Evolutionary conservation across 2,888 invertebrate genomes (phyloP), one percentile per base, ranked within the genome.

Genomic region (Drosophila greeni): DNA sequence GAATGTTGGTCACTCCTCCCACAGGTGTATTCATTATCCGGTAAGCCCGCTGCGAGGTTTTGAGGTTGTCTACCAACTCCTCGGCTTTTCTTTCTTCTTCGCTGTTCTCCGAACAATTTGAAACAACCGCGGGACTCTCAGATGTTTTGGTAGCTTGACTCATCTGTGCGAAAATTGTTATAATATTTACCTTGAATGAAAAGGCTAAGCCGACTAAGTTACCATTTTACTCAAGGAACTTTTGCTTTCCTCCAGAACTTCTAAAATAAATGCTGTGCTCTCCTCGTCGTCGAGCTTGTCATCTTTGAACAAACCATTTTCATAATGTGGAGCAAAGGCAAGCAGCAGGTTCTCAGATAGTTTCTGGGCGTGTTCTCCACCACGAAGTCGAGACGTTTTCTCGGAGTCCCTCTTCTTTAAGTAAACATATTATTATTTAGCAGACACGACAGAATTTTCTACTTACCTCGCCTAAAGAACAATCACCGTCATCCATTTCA

Each of bases 221-320:
- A 70, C 70, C 58, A 70, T 51, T 37, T 51, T 70, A 23, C 18
- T 51, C 5, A 70, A 40, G 3, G 70, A 70, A 33, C n/a, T 11
- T 37, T 70, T 70, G 40, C 70, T 70, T 24, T 70, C 70, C 3
- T 51, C 51, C 14, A 70, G 39, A 9, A 64, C 40, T 52, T 64
- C 37, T n/a, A 70, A 20, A 23, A 70, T 65, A 40, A 70, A 64
- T 4, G 49, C 23, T 18, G 64, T 58, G 29, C 57, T 70, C 16
- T 70, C 40, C n/a, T 70, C 70, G 23, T 70, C 70, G 9, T 70
- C 70, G 5, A 33, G 36, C 4, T 42, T 55, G 5, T 70, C 70
- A 39, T 64, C 64, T 11, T 55, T 51, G 8, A 58, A 62, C 29
- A 68, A 36, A 1, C 26, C 51, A 20, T 67, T 69, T 29, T 55